Percentiles rank a stretch among this genome's conserved stretches.
These are phyloP conservation scores for Heliocidaris erythrogramma DNA, from an alignment of 35 echinoderm and acorn worm species.

Conservation along the genomic window DNA sequence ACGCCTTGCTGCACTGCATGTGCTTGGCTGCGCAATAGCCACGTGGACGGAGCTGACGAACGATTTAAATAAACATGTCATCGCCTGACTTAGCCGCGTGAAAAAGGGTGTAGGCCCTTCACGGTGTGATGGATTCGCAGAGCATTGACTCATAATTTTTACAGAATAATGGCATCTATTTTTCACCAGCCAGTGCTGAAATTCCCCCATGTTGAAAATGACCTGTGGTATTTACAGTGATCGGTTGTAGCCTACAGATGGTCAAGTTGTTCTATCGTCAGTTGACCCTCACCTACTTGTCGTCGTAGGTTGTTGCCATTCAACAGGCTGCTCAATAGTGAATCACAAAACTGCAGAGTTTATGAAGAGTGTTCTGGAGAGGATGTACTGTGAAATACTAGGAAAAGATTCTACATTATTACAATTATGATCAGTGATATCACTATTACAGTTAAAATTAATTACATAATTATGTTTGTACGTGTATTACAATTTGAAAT, in stretches of 20 bases:
- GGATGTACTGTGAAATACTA: no score
- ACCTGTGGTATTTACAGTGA: neutral
- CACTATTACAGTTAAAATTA: no score
- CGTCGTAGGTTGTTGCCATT: neutral
- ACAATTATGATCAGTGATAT: no score
- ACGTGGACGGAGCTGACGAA: neutral
- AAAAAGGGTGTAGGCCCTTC: neutral
- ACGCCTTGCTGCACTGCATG: neutral
- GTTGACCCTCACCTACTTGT: constrained; percentile 5
- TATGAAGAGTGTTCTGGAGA: neutral
- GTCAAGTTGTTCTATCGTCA: neutral
- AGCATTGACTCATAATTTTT: constrained; percentile 12
- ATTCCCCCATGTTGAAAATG: neutral
- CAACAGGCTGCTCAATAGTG: neutral
- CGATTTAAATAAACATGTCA: constrained; percentile 13
- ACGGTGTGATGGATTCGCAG: neutral
- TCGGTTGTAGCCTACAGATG: neutral
- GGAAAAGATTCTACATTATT: neutral
- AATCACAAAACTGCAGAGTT: neutral
- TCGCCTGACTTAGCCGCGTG: neutral
- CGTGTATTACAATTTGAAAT: no score
- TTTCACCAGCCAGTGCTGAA: neutral
- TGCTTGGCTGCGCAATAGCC: neutral
- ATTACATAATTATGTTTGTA: no score
- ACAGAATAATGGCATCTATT: neutral